A percentile compares a stretch with the other conserved stretches of the same genome.
phyloP scores from a whole-genome alignment of 2,797 vertebrate genomes.

The Crax fasciolata region DNA sequence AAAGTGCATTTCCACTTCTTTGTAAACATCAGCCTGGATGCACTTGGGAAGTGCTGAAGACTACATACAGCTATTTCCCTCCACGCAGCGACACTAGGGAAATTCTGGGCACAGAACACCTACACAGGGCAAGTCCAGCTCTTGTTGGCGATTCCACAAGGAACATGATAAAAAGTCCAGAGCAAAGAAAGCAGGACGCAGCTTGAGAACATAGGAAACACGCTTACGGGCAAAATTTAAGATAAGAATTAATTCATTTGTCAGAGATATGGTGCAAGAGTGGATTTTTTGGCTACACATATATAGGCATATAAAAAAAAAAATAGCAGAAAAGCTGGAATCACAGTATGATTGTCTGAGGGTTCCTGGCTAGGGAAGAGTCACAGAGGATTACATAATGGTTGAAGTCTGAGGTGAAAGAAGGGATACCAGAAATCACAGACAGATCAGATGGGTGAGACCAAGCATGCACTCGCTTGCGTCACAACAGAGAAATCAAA shows the following conservation, averaged over 20 bases:
- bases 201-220: rapidly evolving
- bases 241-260: background rate
- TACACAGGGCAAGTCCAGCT: background rate
- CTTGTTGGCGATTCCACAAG: rapidly evolving
- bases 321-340: background rate
- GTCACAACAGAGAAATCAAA: background rate
- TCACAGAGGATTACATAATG: rapidly evolving
- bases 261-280: too few species aligned
- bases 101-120: too few species aligned
- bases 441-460: background rate
- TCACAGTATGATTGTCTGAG: background rate
- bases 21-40: rapidly evolving
- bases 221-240: background rate
- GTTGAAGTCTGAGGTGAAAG: background rate
- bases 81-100: rapidly evolving
- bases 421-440: background rate
- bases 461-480: background rate
- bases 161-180: too few species aligned
- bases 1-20: rapidly evolving
- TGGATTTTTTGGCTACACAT: background rate
- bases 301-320: background rate
- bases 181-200: background rate
- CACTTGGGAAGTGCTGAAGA: rapidly evolving
- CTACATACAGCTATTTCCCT: background rate
- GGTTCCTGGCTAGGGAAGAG: background rate